Conservation (phyloP, 1,140 invertebrate species). For the Pseudomyrmex gracilis region DNA sequence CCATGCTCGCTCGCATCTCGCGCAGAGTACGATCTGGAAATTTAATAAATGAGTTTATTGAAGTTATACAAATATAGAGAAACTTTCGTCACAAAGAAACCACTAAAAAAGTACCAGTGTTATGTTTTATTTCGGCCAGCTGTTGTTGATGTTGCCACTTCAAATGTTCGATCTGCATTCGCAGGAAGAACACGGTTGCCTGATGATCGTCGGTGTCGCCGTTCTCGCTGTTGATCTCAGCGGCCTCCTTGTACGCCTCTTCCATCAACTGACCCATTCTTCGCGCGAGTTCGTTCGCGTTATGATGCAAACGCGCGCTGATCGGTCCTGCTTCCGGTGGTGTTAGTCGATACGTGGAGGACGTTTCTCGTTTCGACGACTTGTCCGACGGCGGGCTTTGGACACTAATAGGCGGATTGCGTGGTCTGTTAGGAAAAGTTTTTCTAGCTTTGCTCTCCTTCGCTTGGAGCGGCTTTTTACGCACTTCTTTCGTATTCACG, state of each 20-base stretch:
- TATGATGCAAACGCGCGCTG: slow-evolving; percentile 80
- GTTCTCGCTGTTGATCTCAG: slow-evolving; percentile 69
- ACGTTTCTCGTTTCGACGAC: slow-evolving; percentile 22
- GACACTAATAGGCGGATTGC: slow-evolving; percentile 38
- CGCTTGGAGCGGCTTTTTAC: not conserved
- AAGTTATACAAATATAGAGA: no score
- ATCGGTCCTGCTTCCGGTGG: slow-evolving; percentile 85
- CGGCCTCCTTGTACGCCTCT: slow-evolving; percentile 80
- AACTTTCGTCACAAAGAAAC: not conserved
- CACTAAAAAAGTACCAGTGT: slow-evolving; percentile 82
- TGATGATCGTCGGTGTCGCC: slow-evolving; percentile 80
- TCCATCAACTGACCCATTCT: slow-evolving; percentile 82
- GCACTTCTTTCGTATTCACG: not conserved
- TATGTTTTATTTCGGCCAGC: slow-evolving; percentile 88
- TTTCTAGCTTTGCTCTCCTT: slow-evolving; percentile 80
- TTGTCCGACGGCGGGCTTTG: slow-evolving; percentile 49
- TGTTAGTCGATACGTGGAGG: slow-evolving; percentile 72
- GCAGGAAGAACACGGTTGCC: slow-evolving; percentile 86
- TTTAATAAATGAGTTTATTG: not conserved
- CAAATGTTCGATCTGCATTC: slow-evolving; percentile 88
- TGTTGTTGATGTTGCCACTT: slow-evolving; percentile 89
- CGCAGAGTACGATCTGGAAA: slow-evolving; percentile 85
- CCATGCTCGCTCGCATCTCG: slow-evolving; percentile 89
- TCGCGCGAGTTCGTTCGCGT: slow-evolving; percentile 78
- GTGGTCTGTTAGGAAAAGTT: slow-evolving; percentile 77